Percentiles rank a stretch among this genome's conserved stretches.
Conservation (phyloP, 2,888 invertebrate species). For the Sarcophaga subvicina region DNA sequence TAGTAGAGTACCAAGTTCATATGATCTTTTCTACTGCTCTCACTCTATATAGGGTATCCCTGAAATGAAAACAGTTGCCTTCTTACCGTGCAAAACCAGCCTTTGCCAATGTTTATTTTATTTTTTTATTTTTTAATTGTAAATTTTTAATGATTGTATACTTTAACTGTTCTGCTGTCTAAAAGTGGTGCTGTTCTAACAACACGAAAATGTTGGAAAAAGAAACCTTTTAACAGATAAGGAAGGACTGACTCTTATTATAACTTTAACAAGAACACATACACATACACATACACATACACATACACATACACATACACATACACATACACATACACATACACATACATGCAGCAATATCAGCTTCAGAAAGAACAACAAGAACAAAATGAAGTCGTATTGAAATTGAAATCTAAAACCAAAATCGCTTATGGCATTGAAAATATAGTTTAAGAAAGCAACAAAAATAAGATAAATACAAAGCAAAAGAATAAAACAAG, state of each 20-base stretch:
- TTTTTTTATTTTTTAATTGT: too few species aligned
- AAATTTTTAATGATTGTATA: too few species aligned
- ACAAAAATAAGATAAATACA: conserved; percentile 23
- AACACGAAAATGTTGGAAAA: conserved; percentile 24
- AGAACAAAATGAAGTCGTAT: conserved; percentile 42
- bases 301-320: neutral
- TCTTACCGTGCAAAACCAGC: too few species aligned
- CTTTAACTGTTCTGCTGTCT: too few species aligned
- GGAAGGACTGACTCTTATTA: conserved; percentile 63
- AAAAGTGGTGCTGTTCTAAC: neutral
- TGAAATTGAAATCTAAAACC: conserved; percentile 72
- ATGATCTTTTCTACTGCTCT: too few species aligned
- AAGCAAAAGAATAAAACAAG: conserved; percentile 27
- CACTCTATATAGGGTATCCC: too few species aligned
- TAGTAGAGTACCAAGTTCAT: too few species aligned
- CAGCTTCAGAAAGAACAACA: conserved; percentile 7
- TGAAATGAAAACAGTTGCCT: too few species aligned
- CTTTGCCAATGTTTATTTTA: too few species aligned
- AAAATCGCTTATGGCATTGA: conserved; percentile 71
- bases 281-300: too few species aligned
- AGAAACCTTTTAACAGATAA: conserved; percentile 67
- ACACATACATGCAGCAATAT: conserved; percentile 14
- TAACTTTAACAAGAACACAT: conserved; percentile 36
- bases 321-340: neutral
- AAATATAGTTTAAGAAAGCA: conserved; percentile 66